Conservation (phyloP, 2,113 vertebrate species). For the Hiodon alosoides region DNA sequence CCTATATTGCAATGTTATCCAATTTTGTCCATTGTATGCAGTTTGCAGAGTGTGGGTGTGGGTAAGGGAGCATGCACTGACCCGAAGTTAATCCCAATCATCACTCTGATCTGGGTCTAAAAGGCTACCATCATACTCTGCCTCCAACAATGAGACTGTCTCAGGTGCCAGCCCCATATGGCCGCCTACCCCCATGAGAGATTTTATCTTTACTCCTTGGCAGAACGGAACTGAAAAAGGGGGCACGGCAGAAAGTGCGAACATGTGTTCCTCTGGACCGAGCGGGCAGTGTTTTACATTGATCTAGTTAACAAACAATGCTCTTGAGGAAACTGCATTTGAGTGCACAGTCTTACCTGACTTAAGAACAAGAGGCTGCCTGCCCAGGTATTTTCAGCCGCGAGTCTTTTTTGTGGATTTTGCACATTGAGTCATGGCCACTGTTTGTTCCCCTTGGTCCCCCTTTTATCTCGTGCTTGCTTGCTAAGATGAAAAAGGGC, state of each 20-base stretch:
- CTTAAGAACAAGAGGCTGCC: no score
- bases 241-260: not conserved
- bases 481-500: not conserved
- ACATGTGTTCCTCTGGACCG: not conserved
- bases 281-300: not conserved
- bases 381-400: no score
- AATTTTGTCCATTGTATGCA: no score
- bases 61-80: not conserved
- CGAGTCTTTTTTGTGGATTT: no score
- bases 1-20: no score
- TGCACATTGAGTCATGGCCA: no score
- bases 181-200: not conserved
- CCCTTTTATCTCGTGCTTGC: not conserved
- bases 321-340: no score
- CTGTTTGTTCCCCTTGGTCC: not conserved
- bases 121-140: not conserved
- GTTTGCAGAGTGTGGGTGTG: not conserved
- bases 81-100: not conserved
- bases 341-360: no score
- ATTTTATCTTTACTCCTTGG: not conserved
- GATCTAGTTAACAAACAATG: no score
- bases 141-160: not conserved
- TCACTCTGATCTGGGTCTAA: no score
- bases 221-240: not conserved
- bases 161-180: not conserved